Evolutionary conservation across 1,140 invertebrate species (phyloP).

Genomic region (Cataglyphis hispanica): DNA sequence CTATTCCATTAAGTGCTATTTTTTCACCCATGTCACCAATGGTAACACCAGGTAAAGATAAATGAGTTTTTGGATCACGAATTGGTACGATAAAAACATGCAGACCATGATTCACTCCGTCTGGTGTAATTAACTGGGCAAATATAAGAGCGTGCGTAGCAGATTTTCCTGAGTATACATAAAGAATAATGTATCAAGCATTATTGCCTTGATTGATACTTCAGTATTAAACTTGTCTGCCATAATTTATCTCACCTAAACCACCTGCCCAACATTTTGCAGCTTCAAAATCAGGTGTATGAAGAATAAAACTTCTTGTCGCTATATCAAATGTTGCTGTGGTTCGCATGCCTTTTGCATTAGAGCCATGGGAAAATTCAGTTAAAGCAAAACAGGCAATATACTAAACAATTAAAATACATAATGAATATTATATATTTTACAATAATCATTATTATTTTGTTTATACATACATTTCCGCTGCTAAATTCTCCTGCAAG

Average conservation of each 20-base stretch:
- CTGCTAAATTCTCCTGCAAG: slow-evolving; percentile 90
- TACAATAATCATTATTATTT: background rate
- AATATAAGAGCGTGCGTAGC: slow-evolving; percentile 95
- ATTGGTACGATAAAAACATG: slow-evolving; percentile 95
- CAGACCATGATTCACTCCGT: slow-evolving; percentile 94
- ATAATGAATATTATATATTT: background rate
- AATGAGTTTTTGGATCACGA: slow-evolving; percentile 91
- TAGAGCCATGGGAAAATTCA: slow-evolving; percentile 97
- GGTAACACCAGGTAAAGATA: slow-evolving; percentile 90
- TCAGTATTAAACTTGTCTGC: background rate
- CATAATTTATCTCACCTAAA: slow-evolving; percentile 88
- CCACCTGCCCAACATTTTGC: slow-evolving; percentile 98
- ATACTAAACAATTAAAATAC: slow-evolving; percentile 84
- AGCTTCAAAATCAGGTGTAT: slow-evolving; percentile 97
- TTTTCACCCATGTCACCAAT: slow-evolving; percentile 96
- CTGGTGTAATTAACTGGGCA: slow-evolving; percentile 92
- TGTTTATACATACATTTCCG: slow-evolving; percentile 87
- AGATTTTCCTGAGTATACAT: slow-evolving; percentile 88
- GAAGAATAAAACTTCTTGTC: slow-evolving; percentile 93
- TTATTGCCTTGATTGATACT: background rate
- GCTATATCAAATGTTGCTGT: slow-evolving; percentile 94
- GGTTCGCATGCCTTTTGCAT: slow-evolving; percentile 96
- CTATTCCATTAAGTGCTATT: slow-evolving; percentile 94
- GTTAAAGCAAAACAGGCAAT: slow-evolving; percentile 96
- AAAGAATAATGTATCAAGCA: background rate